Evolutionary conservation across 2,797 vertebrate species (phyloP), one percentile per base, ranked within the genome.

Genomic region (Acanthurus lineatus): DNA sequence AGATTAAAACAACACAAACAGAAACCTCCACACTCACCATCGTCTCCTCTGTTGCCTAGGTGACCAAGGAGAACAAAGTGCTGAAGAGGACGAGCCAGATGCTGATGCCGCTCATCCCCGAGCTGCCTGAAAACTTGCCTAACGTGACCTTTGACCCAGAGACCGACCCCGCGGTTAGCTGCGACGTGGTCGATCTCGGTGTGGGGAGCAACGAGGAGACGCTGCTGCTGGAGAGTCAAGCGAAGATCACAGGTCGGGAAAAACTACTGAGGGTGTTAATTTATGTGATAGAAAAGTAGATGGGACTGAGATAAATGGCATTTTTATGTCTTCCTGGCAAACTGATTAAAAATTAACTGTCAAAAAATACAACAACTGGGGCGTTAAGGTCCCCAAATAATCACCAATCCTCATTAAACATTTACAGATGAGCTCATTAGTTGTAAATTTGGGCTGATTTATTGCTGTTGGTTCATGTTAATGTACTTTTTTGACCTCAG

Each of bases 81-180:
- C 85, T 96, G 86, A 95, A 96, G 89, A 86, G 92, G 61, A 82
- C 76, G 85, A 96, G 95, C 76, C 86, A 90, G 69, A 92, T 87
- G 56, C n/a, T 88, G 9, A 17, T 89, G 61, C 93, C 95, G 0
- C 38, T 90, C 54, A 90, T 91, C 14, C 44, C 77, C 2, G 93
- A 92, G 76, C 84, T 90, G 42, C 91, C 93, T 0, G 92, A 90
- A 52, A 82, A 93, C 67, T 22, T 85, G 17, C 19, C 40, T n/a
- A 59, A 47, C 19, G 7, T 71, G 71, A 86, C 81, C 47, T 58
- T 77, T 71, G 89, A 86, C 61, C 60, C 2, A 0, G 89, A 86
- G 47, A 0, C 12, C 4, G 87, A 88, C 28, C 32, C n/a, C 14
- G 17, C 2, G 0, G 51, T 16, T 0, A 67, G 69, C 1, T 16